Evolutionary conservation across 2,113 vertebrate genomes (phyloP).

Genomic region (Ciconia boyciana): DNA sequence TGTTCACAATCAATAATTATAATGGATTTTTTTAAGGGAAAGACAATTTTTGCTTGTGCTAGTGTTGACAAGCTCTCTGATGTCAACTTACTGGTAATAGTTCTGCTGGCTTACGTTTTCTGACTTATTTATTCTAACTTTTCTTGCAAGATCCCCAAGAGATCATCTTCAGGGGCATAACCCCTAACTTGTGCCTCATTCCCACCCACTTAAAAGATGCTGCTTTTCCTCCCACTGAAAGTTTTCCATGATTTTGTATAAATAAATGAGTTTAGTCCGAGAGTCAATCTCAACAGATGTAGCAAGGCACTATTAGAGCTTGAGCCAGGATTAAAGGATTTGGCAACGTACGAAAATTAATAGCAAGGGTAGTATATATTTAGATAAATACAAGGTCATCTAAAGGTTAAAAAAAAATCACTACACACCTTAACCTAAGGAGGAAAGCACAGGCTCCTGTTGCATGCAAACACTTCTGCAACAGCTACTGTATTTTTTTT

Average conservation of each 20-base stretch:
- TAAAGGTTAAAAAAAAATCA: conserved; percentile 13
- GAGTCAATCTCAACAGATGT: conserved; percentile 32
- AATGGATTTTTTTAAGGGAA: not conserved
- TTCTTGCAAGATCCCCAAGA: not conserved
- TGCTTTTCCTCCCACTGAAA: not conserved
- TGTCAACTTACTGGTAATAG: not conserved
- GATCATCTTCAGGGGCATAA: not conserved
- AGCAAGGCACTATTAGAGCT: not conserved
- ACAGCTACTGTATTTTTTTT: not conserved
- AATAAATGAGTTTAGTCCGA: conserved; percentile 26
- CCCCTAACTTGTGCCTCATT: not conserved
- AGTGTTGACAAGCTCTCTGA: not conserved
- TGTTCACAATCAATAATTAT: not conserved
- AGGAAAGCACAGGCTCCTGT: not conserved
- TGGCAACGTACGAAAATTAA: conserved; percentile 7
- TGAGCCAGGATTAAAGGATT: conserved; percentile 60
- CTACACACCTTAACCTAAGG: not conserved
- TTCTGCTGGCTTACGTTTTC: not conserved
- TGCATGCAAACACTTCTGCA: not conserved
- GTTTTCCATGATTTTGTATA: not conserved
- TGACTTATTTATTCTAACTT: not conserved
- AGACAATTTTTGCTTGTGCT: not conserved
- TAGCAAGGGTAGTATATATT: not conserved
- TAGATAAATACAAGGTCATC: conserved; percentile 36
- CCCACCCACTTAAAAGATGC: not conserved